These are phyloP conservation scores for Neodontobutis hainanensis DNA, from an alignment of 2,113 vertebrate genomes.

Conservation along the genomic window DNA sequence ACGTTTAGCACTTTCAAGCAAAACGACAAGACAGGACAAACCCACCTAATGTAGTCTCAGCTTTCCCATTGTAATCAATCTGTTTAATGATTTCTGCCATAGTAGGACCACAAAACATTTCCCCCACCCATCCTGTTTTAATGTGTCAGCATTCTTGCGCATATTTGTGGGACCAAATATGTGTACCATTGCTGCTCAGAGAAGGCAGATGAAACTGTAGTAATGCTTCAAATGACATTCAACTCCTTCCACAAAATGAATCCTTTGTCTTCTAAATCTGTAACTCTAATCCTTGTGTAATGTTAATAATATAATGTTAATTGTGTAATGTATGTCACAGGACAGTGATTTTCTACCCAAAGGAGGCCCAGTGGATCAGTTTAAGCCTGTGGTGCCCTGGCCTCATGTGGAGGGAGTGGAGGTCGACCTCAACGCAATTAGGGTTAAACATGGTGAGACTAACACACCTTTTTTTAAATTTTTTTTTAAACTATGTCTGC, in stretches of 20 bases:
- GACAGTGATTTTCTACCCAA: slow-evolving; percentile 77
- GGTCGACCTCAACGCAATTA: slow-evolving; percentile 94
- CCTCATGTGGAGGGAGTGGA: slow-evolving; percentile 97
- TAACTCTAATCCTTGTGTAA: not conserved
- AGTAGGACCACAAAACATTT: not conserved
- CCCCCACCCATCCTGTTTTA: slow-evolving; percentile 3
- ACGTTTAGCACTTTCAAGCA: too few species aligned
- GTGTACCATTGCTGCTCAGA: not conserved
- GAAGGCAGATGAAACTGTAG: not conserved
- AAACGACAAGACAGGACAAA: too few species aligned
- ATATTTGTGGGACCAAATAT: slow-evolving; percentile 3
- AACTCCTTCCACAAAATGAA: not conserved
- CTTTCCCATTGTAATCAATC: not conserved
- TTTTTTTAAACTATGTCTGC: too few species aligned
- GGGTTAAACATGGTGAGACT: slow-evolving; percentile 77
- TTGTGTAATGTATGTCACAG: slow-evolving; percentile 61
- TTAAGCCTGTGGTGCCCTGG: slow-evolving; percentile 95
- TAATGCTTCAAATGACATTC: not conserved
- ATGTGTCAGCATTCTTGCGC: slow-evolving; percentile 5
- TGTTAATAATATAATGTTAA: not conserved
- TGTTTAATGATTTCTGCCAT: not conserved
- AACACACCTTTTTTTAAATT: slow-evolving; percentile 11
- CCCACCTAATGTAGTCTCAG: not conserved
- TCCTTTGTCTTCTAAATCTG: not conserved
- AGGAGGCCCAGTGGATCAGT: slow-evolving; percentile 78